Evolutionary conservation across 1,140 invertebrate species (phyloP), one percentile per base, ranked within the genome.

Genomic region (Druon quercuslanigerum): DNA sequence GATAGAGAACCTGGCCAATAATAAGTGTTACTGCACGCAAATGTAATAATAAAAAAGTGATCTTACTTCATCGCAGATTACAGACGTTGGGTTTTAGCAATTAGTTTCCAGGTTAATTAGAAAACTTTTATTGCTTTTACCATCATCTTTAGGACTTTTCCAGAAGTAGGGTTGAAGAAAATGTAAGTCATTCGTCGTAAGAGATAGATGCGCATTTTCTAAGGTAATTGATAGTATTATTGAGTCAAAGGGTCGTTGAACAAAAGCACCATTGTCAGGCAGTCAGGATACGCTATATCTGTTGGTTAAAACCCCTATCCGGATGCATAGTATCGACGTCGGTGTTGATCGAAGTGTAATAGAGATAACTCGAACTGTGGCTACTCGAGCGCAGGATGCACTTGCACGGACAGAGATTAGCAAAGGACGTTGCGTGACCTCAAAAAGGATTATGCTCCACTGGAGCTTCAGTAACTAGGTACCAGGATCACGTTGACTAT

Each of bases 321-420:
- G 71, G 75, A 78, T 82, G 77, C 76, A 66, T 76, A 57, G 73
- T 79, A 82, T 81, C 80, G 73, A 79, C 78, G 82, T 82, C 86
- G 78, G 87, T 90, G 88, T 90, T 88, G 89, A 90, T 90, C 85
- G 88, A 87, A 89, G 86, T 89, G 89, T 90, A 88, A 90, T 84
- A 83, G 79, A 89, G 89, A 90, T 90, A 90, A 88, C 86, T 88
- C 82, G 83, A 87, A 86, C 78, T 78, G 80, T 87, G 85, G 78
- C 79, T 82, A 87, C 73, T 83, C 82, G 79, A 90, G 87, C 85
- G 85, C 79, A 78, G 82, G 76, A 86, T 88, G 87, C 88, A 88
- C 85, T 86, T 88, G 86, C 85, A 85, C 87, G 85, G 82, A 83
- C 82, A 83, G 84, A 85, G 87, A 89, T 89, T 87, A 88, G 87